Evolutionary conservation across 2,797 vertebrate genomes (phyloP), one percentile per base, ranked within the genome.

Genomic region (Odontamblyopus rebecca): DNA sequence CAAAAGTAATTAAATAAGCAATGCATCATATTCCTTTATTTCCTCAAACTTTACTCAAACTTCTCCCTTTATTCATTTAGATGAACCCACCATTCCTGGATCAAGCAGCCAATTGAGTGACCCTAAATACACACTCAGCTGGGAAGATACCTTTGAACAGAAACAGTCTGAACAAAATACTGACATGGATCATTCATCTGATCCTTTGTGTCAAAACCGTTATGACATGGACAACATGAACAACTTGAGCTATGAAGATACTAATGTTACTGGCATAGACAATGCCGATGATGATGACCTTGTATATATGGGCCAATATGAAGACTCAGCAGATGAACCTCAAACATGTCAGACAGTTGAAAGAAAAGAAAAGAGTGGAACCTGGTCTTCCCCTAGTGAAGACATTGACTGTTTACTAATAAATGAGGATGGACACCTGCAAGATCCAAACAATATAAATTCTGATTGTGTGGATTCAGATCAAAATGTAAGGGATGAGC

Each of bases 371-470:
- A 88, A 83, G 74, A 80, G 74, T 44, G 73, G 68, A 9, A 44
- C 77, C 8, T 77, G 70, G n/a, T 88, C 89, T 6, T 77, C 91
- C 18, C 79, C 85, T 53, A 69, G 79, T 26, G 84, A 88, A 59
- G 86, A 89, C 54, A 85, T 93, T 38, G 91, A 87, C 87, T 94
- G 93, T 77, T 85, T 95, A 59, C 78, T 95, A 72, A 95, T 95
- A 67, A 94, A 94, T 32, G 93, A 94, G 79, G 91, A 95, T 23
- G 94, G 94, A 1, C 94, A 91, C 77, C 82, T 94, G 48, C 93
- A 94, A 84, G 87, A 93, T 57, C 81, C 85, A 0, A 89, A 83
- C 16, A 71, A 86, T 35, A 68, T 91, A 61, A 86, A 89, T 27
- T 83, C 90, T 35, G 87, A 80, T 72, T 80, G 84, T 3, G 67